These are phyloP conservation scores for Phenganax marumi DNA, from an alignment of 92 coral and sea anemone genomes.

Conservation along the genomic window DNA sequence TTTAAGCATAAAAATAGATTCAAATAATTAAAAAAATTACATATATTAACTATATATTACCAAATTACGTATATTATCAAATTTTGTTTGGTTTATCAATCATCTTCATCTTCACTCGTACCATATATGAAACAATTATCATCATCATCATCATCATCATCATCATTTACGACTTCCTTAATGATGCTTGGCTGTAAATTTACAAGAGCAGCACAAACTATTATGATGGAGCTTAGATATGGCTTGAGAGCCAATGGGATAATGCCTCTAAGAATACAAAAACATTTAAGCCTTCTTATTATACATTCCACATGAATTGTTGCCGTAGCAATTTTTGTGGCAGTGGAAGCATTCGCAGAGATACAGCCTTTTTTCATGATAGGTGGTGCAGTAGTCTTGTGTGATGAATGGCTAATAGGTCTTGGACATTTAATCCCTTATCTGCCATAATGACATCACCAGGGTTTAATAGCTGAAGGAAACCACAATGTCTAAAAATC, in stretches of 20 bases:
- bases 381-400: constrained; percentile 61
- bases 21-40: neutral
- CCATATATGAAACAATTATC: neutral
- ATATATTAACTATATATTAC: neutral
- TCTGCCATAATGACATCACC: constrained; percentile 41
- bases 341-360: constrained; percentile 10
- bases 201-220: neutral
- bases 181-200: constrained; percentile 16
- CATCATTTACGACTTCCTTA: neutral
- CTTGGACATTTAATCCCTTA: constrained; percentile 63
- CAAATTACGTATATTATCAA: neutral
- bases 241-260: constrained; percentile 2
- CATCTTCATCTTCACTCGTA: neutral
- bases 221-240: constrained; percentile 12
- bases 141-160: neutral
- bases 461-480: no score
- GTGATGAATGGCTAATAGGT: constrained; percentile 52
- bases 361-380: constrained; percentile 55
- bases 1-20: constrained; percentile 2
- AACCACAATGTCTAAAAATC: no score
- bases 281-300: neutral
- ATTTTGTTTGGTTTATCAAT: neutral
- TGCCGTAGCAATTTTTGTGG: neutral
- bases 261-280: neutral
- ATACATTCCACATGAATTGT: no score